Evolutionary conservation across 1,140 invertebrate species (phyloP).

Genomic region (Anastrepha obliqua): DNA sequence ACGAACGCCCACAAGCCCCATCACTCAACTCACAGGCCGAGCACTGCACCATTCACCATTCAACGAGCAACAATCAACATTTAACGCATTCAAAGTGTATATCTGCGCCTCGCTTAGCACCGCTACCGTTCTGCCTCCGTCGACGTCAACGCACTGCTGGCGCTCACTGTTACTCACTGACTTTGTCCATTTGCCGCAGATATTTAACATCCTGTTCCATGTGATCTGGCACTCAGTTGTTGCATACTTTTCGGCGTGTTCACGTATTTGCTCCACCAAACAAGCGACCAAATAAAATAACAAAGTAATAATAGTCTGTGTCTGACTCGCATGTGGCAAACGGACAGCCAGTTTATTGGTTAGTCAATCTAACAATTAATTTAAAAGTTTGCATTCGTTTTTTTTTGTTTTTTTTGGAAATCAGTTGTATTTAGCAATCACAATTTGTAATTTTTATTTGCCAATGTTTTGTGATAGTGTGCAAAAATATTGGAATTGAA

Average conservation of each 20-base stretch:
- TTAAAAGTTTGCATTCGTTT: neutral
- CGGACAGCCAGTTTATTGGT: neutral
- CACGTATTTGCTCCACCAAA: slow-evolving; percentile 21
- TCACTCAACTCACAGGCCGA: neutral
- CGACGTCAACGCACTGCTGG: neutral
- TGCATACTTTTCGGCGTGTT: slow-evolving; percentile 56
- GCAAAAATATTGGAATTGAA: neutral
- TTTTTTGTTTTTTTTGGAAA: neutral
- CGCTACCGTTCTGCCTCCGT: neutral
- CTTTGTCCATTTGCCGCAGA: slow-evolving; percentile 17
- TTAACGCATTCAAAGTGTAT: neutral
- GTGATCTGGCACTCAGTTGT: slow-evolving; percentile 59
- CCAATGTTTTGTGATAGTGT: neutral
- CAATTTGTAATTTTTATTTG: neutral
- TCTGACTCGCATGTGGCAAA: neutral
- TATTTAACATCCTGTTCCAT: slow-evolving; percentile 59
- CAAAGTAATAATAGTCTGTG: neutral
- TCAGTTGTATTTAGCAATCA: neutral
- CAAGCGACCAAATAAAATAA: neutral
- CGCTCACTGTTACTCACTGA: neutral
- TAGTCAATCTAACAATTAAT: neutral
- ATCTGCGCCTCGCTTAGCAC: neutral
- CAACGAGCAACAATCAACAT: neutral
- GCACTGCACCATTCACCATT: neutral
- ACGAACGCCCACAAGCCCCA: neutral